Percentiles rank a stretch among this genome's conserved stretches.
Evolutionary conservation across 2,797 vertebrate genomes (phyloP).

Genomic region (Tokudaia muenninki): DNA sequence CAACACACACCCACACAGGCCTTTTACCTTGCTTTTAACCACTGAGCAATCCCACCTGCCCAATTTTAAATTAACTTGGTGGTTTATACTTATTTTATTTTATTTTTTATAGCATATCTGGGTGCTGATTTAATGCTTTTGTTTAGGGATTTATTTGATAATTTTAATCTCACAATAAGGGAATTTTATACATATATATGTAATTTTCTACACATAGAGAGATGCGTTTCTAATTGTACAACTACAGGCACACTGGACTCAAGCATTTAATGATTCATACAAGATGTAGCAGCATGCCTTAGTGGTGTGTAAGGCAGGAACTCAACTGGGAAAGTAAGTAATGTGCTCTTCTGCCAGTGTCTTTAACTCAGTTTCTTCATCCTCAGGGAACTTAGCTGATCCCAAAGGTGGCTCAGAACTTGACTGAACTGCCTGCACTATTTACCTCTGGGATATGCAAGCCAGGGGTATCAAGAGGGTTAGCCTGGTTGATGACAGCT

Average conservation of each 20-base stretch:
- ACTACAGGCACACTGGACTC: not conserved
- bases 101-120: not conserved
- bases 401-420: not conserved
- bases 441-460: not conserved
- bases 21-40: not conserved
- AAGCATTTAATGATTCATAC: not conserved
- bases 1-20: not conserved
- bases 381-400: not conserved
- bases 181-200: not conserved
- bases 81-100: slow-evolving; percentile 7
- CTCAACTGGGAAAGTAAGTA: not conserved
- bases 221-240: not conserved
- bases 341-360: not conserved
- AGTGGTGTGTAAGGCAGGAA: not conserved
- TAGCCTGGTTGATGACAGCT: not conserved
- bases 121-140: slow-evolving; percentile 9
- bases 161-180: not conserved
- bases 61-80: slow-evolving; percentile 39
- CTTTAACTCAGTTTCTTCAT: not conserved
- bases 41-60: not conserved
- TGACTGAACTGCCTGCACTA: not conserved
- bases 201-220: not conserved
- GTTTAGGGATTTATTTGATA: not conserved
- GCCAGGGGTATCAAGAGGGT: not conserved
- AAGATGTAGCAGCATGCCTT: not conserved